Evolutionary conservation across 2,888 invertebrate species (phyloP), one percentile per base, ranked within the genome.

Genomic region (Stenotaenia linearis): DNA sequence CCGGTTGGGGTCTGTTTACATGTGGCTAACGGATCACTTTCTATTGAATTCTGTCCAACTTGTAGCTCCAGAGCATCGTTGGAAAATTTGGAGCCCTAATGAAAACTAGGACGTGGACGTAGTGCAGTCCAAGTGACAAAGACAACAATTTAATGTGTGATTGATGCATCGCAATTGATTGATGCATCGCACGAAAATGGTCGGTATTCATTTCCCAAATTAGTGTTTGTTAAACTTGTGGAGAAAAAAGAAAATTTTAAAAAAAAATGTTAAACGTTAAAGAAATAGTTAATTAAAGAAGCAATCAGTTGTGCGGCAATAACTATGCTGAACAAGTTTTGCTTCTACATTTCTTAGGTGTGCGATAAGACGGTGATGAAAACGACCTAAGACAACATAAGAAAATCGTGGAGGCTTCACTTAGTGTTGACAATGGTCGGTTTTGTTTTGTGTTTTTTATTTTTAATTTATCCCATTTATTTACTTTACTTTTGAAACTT

Each of bases 1-100:
- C n/a, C 35, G 30, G 86, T 87, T 77, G 90, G 90, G 18, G 87
- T 90, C 21, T 90, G 90, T 83, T 85, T 90, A 15, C 90, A 90
- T 83, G 87, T 90, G 18, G 88, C 89, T 80, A 88, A 88, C 56
- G 88, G 88, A 75, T 87, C 87, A 83, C 87, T 90, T 40, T 90
- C 90, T 0, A 83, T 90, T 80, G 90, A 90, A 83, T 90, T 89
- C 83, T 91, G 90, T 84, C 85, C 89, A 0, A 85, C 85, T 35
- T 91, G 90, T 82, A 80, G 30, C 79, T 28, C 21, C 18, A 80
- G 75, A 40, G 40, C 40, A 40, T 40, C 40, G 40, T 40, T 12
- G 40, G 40, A 15, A 75, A 77, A 77, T 15, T 40, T 40, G 40
- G 40, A 40, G 40, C 40, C 40, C n/a, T 40, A 40, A 40, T 40